Evolutionary conservation across 2,888 invertebrate genomes (phyloP), one percentile per base, ranked within the genome.

Genomic region (Macaria liturata): DNA sequence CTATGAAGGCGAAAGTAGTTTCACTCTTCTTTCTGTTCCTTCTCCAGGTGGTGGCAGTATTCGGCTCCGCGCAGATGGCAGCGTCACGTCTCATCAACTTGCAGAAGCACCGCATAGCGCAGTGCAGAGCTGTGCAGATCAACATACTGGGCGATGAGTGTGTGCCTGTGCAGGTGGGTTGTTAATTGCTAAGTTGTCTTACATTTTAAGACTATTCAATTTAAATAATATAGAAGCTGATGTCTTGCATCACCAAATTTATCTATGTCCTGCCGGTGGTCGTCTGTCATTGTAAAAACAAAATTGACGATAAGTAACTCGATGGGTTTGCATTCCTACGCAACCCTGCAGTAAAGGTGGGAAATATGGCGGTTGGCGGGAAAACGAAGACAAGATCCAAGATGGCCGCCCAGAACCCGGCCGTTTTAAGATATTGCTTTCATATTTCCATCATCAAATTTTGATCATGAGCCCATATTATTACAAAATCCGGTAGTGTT

Each of bases 21-120:
- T 20, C 20, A 20, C 20, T 1, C 1, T 1, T 1, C 20, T 20
- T 20, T 20, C 20, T 20, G 20, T 20, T 20, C 20, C 20, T 20
- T 32, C 49, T 37, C 34, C 63, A 91, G 90, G 91, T 90, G 7
- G 98, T 99, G 9, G 99, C 99, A 5, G 98, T 99, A 0, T 99
- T 98, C 84, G 98, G 99, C 0, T 98, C 98, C 0, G 97, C 98
- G 9, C 99, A 99, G 91, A 98, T 99, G 97, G 99, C 98, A 0
- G 98, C 98, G 0, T 98, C 98, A 0, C 94, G 98, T 0, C 93
- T 99, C 4, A 97, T 99, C 67, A 98, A 98, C 87, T 93, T 99
- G 30, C 98, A 99, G 80, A 98, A 98, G 88, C 99, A 99, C 87
- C 94, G 99, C 56, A 99, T 99, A 65, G 98, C 98, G 1, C 99